These are phyloP conservation scores for Mythimna pallens DNA, from an alignment of 2,888 invertebrate genomes.

Conservation along the genomic window DNA sequence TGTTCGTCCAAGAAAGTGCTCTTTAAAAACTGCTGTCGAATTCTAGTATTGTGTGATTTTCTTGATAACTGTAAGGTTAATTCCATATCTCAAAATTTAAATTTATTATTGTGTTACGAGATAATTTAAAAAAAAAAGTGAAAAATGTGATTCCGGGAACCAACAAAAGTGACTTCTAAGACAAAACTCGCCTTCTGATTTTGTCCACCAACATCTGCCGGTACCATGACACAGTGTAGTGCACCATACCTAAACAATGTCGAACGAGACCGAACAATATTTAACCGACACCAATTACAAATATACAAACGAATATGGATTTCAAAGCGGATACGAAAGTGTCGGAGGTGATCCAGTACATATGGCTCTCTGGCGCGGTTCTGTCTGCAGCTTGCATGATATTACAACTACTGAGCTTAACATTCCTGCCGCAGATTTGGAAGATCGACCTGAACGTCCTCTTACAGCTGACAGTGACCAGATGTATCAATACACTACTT, in stretches of 20 bases:
- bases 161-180: neutral
- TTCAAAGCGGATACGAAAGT: neutral
- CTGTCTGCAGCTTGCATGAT: conserved; percentile 11
- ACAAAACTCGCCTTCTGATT: neutral
- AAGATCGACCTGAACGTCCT: conserved; percentile 16
- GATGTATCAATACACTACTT: neutral
- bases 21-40: neutral
- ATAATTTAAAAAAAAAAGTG: neutral
- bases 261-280: conserved; percentile 7
- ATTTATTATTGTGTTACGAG: neutral
- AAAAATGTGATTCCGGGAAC: neutral
- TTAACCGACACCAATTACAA: conserved; percentile 1
- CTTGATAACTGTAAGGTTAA: neutral
- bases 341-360: conserved; percentile 1
- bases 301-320: conserved; percentile 1
- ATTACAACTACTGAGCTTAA: conserved; percentile 7
- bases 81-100: neutral
- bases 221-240: neutral
- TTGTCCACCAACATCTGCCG: neutral
- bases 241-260: conserved; percentile 18
- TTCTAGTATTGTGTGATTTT: neutral
- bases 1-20: neutral
- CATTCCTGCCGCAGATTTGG: conserved; percentile 17
- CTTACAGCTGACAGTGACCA: conserved; percentile 25
- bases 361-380: conserved; percentile 14